These are phyloP conservation scores for Lampropteryx suffumata DNA, from an alignment of 2,888 invertebrate species.

Conservation along the genomic window DNA sequence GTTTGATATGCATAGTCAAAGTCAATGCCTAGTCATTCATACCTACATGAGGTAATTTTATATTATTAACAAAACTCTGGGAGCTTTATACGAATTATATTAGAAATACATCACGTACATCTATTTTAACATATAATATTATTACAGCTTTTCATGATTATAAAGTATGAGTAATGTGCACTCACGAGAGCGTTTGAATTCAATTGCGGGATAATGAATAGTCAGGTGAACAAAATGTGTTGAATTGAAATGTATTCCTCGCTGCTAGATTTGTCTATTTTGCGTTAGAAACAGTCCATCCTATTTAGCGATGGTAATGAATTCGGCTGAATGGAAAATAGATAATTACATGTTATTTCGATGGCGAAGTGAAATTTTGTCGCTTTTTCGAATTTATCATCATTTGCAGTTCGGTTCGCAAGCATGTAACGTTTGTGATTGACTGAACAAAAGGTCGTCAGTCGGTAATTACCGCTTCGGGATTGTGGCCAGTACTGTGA, in stretches of 20 bases:
- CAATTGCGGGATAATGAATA: constrained; percentile 17
- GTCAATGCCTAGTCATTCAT: too few species aligned
- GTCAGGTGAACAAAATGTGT: constrained; percentile 14
- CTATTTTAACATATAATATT: too few species aligned
- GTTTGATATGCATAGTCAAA: too few species aligned
- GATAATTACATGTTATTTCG: constrained; percentile 62
- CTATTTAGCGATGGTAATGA: constrained; percentile 50
- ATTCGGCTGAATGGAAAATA: constrained; percentile 55
- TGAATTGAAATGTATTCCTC: constrained; percentile 6
- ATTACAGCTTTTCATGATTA: too few species aligned
- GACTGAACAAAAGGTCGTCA: constrained; percentile 64
- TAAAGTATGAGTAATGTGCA: too few species aligned
- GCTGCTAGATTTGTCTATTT: constrained; percentile 30
- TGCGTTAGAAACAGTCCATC: constrained; percentile 42
- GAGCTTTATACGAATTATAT: too few species aligned
- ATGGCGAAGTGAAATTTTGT: constrained; percentile 50
- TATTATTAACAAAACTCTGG: too few species aligned
- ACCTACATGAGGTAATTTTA: too few species aligned
- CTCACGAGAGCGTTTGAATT: constrained; percentile 17
- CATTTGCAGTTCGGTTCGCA: constrained; percentile 63
- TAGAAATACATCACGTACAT: too few species aligned
- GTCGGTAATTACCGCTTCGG: constrained; percentile 63
- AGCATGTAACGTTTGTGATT: constrained; percentile 53
- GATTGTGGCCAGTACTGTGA: constrained; percentile 56
- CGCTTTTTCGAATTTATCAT: constrained; percentile 54